Evolutionary conservation across 2,888 invertebrate genomes (phyloP), one percentile per base, ranked within the genome.

Genomic region (Oscheius onirici): DNA sequence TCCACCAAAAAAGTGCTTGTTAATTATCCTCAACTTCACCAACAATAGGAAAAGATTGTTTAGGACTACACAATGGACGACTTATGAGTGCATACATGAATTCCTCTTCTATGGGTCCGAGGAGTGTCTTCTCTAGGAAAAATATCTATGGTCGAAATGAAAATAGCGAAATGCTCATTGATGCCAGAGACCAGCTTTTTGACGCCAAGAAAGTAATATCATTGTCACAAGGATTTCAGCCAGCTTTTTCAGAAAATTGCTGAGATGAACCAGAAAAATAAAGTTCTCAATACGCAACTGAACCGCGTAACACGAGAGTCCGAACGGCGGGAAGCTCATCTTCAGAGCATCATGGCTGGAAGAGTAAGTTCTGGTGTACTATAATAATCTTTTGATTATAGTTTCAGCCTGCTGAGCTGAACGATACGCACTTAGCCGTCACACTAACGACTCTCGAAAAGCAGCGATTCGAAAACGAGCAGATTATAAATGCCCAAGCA

Each of bases 381-480:
- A 40, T 24, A 58, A 5, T 51, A 10, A 41, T 22, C 6, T 22
- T 28, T 24, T n/a, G 13, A 51, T 75, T 78, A 26, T 61, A 79
- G 79, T 79, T 75, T 66, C 76, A 77, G 61, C 79, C 79, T 49
- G 74, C 79, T 24, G 79, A 76, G 40, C 40, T 79, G 52, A 77
- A 79, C 43, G 76, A 79, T 52, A 77, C 79, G 1, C 72, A 79
- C 40, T 58, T 79, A 71, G 79, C 79, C 3, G 63, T 73, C 41
- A 79, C 79, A 2, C 41, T 76, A 40, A 74, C 79, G 20, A 49
- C 69, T 49, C 73, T 79, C 34, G 69, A 72, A 41, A 34, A 51
- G 34, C 72, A 74, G 34, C 69, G 75, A 46, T 72, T 79, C 3
- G 74, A 71, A 11, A 73, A 72, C 26, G 74, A 79, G 40, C 72